phyloP scores from a whole-genome alignment of 2,797 vertebrate species.

The Rhinatrema bivittatum region DNA sequence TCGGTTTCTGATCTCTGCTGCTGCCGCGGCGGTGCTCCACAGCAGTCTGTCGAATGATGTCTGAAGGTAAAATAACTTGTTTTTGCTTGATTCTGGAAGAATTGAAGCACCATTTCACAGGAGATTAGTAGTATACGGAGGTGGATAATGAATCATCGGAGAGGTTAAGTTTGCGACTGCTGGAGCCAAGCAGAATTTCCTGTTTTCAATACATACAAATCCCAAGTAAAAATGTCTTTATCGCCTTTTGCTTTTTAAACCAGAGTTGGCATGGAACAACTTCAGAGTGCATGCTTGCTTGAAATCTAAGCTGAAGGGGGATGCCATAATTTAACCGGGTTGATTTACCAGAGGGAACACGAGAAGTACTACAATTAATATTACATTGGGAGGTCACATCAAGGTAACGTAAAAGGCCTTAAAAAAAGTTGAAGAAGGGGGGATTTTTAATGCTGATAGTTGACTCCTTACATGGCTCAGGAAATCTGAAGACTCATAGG shows the following conservation, averaged over 20 bases:
- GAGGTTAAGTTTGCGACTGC: background rate
- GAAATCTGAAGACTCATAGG: no score
- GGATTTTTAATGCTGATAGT: no score
- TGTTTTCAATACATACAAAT: background rate
- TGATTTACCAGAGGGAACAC: no score
- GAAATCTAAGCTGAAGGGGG: background rate
- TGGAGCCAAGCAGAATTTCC: accelerated
- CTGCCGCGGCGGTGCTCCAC: background rate
- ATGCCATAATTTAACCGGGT: no score
- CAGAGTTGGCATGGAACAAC: no score
- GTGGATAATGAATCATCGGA: background rate
- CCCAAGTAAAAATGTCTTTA: no score
- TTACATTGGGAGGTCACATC: no score
- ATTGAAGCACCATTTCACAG: accelerated
- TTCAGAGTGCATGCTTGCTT: background rate
- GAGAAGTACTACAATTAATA: no score
- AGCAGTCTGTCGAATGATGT: background rate
- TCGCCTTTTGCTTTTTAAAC: background rate
- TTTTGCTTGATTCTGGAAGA: background rate
- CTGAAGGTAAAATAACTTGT: no score
- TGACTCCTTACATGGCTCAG: no score
- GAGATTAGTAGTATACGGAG: accelerated
- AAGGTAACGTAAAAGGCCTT: no score
- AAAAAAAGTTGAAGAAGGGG: no score
- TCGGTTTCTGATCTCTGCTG: background rate